phyloP scores from a whole-genome alignment of 1,140 invertebrate species.

The Tetramorium alpestre region DNA sequence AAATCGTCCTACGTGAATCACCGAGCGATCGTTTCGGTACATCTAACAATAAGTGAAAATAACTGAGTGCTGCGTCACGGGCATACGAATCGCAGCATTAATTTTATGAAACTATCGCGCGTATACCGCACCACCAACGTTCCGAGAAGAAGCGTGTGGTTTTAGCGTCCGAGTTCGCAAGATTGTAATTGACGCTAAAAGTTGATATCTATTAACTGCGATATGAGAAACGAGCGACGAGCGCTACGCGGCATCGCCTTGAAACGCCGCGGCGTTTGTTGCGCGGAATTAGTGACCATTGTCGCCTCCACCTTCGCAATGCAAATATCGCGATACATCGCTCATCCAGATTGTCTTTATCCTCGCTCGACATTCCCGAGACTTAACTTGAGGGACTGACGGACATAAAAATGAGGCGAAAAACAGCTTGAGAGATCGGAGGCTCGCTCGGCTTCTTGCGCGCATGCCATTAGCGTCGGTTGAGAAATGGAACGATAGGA shows the following conservation, averaged over 20 bases:
- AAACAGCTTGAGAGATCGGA: constrained; percentile 2
- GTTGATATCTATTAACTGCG: constrained; percentile 64
- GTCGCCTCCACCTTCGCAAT: constrained; percentile 27
- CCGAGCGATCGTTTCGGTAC: neutral
- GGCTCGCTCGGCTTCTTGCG: neutral
- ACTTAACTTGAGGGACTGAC: neutral
- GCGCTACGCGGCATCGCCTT: constrained; percentile 34
- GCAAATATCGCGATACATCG: neutral
- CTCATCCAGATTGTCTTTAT: neutral
- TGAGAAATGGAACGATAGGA: constrained; percentile 14
- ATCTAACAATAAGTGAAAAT: constrained; percentile 28
- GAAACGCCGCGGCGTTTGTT: constrained; percentile 30
- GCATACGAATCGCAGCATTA: neutral
- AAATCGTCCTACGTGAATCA: constrained; percentile 25
- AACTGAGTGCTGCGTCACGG: neutral
- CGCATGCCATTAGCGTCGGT: constrained; percentile 8
- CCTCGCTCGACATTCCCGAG: neutral
- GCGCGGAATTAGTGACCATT: constrained; percentile 47
- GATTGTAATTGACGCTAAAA: constrained; percentile 73
- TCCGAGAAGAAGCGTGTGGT: constrained; percentile 53
- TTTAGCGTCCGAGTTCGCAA: constrained; percentile 45
- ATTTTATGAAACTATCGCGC: constrained; percentile 47
- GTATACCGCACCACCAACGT: constrained; percentile 9
- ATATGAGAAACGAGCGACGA: constrained; percentile 48
- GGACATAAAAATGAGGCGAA: neutral